A percentile compares a stretch with the other conserved stretches of the same genome.
These are phyloP conservation scores for Nanorana parkeri DNA, from an alignment of 2,113 vertebrate species.

Conservation along the genomic window DNA sequence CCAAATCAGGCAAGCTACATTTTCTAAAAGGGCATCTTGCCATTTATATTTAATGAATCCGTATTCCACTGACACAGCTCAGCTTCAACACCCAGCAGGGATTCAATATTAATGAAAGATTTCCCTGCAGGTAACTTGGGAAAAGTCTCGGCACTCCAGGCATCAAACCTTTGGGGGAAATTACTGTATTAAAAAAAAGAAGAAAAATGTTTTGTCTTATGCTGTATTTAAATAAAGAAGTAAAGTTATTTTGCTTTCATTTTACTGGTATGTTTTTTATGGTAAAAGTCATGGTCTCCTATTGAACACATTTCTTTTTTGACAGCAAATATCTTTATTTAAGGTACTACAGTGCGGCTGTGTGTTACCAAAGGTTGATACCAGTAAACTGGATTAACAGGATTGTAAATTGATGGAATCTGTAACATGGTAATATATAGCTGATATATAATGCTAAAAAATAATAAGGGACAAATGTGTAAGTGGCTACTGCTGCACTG, in stretches of 20 bases:
- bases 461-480: too few relatives aligned
- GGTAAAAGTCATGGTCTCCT: background rate
- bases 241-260: constrained; percentile 41
- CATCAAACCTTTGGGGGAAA: constrained; percentile 52
- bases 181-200: constrained; percentile 48
- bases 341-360: background rate
- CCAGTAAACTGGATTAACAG: too few relatives aligned
- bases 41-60: constrained; percentile 58
- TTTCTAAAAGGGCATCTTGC: constrained; percentile 58
- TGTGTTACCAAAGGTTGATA: background rate
- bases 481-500: too few relatives aligned
- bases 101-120: constrained; percentile 57
- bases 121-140: constrained; percentile 56
- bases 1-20: constrained; percentile 52
- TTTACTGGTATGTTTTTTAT: constrained; percentile 36
- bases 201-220: constrained; percentile 41
- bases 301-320: background rate
- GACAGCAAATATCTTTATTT: background rate
- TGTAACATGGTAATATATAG: too few relatives aligned
- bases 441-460: too few relatives aligned
- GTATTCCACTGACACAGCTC: constrained; percentile 56
- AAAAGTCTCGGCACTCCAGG: constrained; percentile 56
- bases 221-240: constrained; percentile 39
- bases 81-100: constrained; percentile 54
- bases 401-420: too few relatives aligned